phyloP scores from a whole-genome alignment of 2,797 vertebrate genomes.

The Erethizon dorsatum region DNA sequence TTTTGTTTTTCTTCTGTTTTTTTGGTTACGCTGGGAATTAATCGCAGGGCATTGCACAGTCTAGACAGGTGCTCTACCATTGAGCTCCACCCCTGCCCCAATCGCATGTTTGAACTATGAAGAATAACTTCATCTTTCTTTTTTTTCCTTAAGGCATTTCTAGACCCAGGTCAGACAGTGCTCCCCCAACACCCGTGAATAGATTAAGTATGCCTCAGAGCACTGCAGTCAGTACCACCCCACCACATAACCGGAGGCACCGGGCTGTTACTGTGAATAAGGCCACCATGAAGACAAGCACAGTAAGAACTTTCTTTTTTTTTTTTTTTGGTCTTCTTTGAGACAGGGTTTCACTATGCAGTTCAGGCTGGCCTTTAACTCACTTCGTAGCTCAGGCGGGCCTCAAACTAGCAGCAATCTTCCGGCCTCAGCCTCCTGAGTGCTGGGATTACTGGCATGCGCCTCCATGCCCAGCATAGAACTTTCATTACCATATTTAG shows the following conservation, averaged over 20 bases:
- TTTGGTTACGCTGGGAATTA: neutral
- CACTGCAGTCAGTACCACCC: slow-evolving; percentile 92
- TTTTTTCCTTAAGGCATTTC: slow-evolving; percentile 92
- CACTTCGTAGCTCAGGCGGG: neutral
- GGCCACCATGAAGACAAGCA: slow-evolving; percentile 95
- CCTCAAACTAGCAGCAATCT: neutral
- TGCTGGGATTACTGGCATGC: neutral
- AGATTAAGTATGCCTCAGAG: slow-evolving; percentile 93
- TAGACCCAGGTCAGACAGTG: slow-evolving; percentile 95
- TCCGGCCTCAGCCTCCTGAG: neutral
- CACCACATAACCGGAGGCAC: slow-evolving; percentile 96
- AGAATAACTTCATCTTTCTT: slow-evolving; percentile 66
- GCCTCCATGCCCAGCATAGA: neutral
- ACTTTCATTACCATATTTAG: neutral
- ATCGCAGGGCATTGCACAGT: neutral
- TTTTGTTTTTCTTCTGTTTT: neutral
- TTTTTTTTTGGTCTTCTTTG: neutral
- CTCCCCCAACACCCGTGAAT: slow-evolving; percentile 95
- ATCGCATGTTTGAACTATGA: slow-evolving; percentile 47
- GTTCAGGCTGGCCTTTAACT: neutral
- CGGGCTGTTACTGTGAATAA: slow-evolving; percentile 96
- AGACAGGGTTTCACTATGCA: neutral
- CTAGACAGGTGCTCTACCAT: neutral
- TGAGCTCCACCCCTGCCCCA: neutral
- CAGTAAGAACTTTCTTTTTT: slow-evolving; percentile 90